These are phyloP conservation scores for Amniataba percoides DNA, from an alignment of 2,797 vertebrate species.

Conservation along the genomic window DNA sequence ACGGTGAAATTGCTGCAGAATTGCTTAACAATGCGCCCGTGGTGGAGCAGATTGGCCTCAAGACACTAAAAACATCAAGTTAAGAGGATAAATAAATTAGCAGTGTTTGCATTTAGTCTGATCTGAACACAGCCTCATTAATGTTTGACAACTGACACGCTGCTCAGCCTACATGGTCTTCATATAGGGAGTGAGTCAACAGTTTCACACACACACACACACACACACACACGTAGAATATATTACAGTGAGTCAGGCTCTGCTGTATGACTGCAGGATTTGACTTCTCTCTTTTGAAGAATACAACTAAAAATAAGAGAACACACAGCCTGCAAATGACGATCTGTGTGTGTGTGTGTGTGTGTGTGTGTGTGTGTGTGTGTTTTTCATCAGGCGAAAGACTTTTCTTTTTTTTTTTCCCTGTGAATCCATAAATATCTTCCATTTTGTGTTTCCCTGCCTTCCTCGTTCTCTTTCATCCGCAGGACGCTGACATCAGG, in stretches of 20 bases:
- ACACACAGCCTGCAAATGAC: constrained; percentile 23
- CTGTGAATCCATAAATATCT: constrained; percentile 54
- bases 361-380: constrained; percentile 1
- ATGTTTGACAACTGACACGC: constrained; percentile 21
- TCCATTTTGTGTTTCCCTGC: constrained; percentile 45
- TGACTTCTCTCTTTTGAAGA: constrained; percentile 31
- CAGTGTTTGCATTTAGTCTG: constrained; percentile 32
- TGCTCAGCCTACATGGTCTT: background rate
- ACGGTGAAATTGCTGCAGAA: background rate
- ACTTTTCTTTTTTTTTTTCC: constrained; percentile 11
- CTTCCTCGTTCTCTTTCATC: constrained; percentile 42
- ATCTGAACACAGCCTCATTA: constrained; percentile 33
- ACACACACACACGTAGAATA: constrained; percentile 20
- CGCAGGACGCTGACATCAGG: constrained; percentile 48
- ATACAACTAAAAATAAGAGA: constrained; percentile 22
- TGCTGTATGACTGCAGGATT: constrained; percentile 26
- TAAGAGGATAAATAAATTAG: constrained; percentile 19
- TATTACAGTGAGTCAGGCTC: constrained; percentile 36
- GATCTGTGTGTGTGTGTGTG: constrained; percentile 10
- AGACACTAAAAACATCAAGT: constrained; percentile 14
- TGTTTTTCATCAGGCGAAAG: constrained; percentile 33
- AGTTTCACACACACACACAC: background rate
- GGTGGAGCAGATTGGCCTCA: background rate
- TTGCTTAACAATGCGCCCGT: background rate
- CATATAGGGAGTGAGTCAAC: constrained; percentile 29